Evolutionary conservation across 2,113 vertebrate species (phyloP), one percentile per base, ranked within the genome.

Genomic region (Corythoichthys intestinalis): DNA sequence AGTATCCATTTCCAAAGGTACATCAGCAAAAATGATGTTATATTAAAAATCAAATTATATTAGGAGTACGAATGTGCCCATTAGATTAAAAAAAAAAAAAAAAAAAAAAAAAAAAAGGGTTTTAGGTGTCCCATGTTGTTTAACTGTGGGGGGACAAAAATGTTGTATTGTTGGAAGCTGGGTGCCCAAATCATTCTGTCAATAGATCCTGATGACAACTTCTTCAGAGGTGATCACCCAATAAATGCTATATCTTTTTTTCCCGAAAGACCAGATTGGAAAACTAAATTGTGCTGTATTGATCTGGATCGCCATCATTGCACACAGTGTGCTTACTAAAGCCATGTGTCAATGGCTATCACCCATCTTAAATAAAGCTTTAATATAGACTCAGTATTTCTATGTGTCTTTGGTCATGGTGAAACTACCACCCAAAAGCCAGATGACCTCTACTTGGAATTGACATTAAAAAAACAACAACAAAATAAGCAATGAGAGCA

Each of bases 151-250:
- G 38, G 10, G 11, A 56, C 47, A 52, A 69, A 69, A 52, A 73
- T 67, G 68, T 75, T 17, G 73, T 70, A 34, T 56, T 67, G 69
- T 65, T 69, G 67, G 72, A 85, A 71, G 77, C 70, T 66, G 73
- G 69, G 66, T 35, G 78, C 84, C 82, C 78, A 88, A 91, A 90
- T 91, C 71, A 91, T 92, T 89, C 89, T 81, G 86, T 91, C 90
- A 90, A 91, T 91, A 91, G 80, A 86, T 83, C 83, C 83, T 90
- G 90, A 92, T 92, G 86, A 92, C 90, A 88, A 87, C 87, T 90
- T 92, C 88, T 91, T 91, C 88, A 90, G 70, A 82, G 69, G 84
- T 52, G 81, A 92, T 91, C 90, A 91, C 83, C 85, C 86, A 81
- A 61, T 91, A 92, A 92, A 85, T 85, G 85, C 85, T 60, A 74